phyloP scores from a whole-genome alignment of 53 echinoderm and acorn worm genomes.

The Echinometra lucunter region DNA sequence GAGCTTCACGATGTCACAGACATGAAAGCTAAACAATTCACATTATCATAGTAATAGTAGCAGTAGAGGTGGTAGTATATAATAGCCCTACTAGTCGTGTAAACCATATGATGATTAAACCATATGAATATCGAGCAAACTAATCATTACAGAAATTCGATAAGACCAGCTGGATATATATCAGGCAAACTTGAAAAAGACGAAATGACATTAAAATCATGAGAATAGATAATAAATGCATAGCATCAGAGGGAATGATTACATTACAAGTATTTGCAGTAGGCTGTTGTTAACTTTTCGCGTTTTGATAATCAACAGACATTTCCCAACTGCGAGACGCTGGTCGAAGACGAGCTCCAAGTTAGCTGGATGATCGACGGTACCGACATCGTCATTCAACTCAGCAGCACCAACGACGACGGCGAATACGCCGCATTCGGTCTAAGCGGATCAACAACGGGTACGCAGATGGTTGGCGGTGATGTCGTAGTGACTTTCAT shows the following conservation, averaged over 20 bases:
- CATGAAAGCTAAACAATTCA: too few relatives aligned
- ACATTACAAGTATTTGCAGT: too few relatives aligned
- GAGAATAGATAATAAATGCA: not conserved
- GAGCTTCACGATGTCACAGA: too few relatives aligned
- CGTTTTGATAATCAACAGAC: not conserved
- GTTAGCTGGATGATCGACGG: conserved; percentile 82
- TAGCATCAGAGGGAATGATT: not conserved
- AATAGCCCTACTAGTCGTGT: too few relatives aligned
- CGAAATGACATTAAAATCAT: not conserved
- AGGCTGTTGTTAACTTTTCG: not conserved
- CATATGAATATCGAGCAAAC: too few relatives aligned
- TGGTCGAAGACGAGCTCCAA: conserved; percentile 78
- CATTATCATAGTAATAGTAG: too few relatives aligned
- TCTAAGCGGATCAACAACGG: conserved; percentile 77
- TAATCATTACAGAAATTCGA: too few relatives aligned
- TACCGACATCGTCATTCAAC: conserved; percentile 73
- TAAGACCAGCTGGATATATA: too few relatives aligned
- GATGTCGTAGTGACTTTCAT: conserved; percentile 89
- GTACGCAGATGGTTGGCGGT: conserved; percentile 84
- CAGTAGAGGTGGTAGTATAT: too few relatives aligned
- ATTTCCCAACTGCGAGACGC: conserved; percentile 79
- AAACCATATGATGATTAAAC: too few relatives aligned
- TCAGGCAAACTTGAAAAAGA: not conserved
- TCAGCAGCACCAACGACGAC: not conserved
- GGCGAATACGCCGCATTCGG: conserved; percentile 86